A percentile compares a stretch with the other conserved stretches of the same genome.
phyloP scores from a whole-genome alignment of 2,113 vertebrate species.

The Myocastor coypus region DNA sequence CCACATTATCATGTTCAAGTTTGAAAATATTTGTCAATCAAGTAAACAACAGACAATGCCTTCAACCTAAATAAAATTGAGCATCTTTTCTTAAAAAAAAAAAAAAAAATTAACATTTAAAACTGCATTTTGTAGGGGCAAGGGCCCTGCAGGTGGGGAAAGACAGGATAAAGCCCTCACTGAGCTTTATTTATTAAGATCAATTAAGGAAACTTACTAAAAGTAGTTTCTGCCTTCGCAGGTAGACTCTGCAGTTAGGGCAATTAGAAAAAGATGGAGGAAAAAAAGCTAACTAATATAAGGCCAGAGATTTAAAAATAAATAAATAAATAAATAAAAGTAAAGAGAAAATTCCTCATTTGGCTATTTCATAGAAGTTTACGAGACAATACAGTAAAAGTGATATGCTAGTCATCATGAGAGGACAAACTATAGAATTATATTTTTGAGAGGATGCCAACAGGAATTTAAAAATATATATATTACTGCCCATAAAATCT shows the following conservation, averaged over 20 bases:
- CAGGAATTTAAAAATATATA: constrained; percentile 58
- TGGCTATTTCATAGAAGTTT: constrained; percentile 12
- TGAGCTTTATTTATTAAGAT: not conserved
- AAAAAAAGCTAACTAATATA: not conserved
- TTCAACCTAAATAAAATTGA: no score
- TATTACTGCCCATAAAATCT: constrained; percentile 40
- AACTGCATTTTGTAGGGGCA: not conserved
- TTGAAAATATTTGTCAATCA: no score
- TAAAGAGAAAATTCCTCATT: not conserved
- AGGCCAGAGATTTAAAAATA: not conserved
- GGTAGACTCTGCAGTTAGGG: not conserved
- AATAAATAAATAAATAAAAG: not conserved
- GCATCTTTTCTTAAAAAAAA: no score
- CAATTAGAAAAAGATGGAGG: not conserved
- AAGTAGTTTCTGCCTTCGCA: not conserved
- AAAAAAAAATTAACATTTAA: no score
- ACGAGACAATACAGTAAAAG: not conserved
- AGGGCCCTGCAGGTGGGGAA: not conserved
- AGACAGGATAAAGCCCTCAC: not conserved
- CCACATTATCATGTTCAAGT: no score
- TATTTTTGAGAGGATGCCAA: not conserved
- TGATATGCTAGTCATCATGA: constrained; percentile 24
- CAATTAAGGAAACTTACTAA: not conserved
- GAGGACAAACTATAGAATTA: not conserved
- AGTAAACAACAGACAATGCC: no score